Evolutionary conservation across 2,113 vertebrate genomes (phyloP), one percentile per base, ranked within the genome.

Genomic region (Pipra filicauda): DNA sequence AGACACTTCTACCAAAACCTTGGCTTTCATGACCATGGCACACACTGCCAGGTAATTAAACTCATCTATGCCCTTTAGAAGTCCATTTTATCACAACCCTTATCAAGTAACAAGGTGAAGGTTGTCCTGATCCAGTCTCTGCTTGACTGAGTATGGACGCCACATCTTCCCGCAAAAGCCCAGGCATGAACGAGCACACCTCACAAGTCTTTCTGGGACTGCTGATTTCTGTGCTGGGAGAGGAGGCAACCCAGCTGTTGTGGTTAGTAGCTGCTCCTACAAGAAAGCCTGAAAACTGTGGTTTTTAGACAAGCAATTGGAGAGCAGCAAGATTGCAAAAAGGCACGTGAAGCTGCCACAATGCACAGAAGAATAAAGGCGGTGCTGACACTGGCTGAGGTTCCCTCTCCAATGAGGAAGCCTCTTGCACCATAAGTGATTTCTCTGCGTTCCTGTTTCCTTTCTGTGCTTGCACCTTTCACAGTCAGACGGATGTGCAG

Each of bases 341-440:
- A 92, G 11, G 16, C 28, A 21, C 2, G 4, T 57, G 81, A 83
- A 91, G 30, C 15, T n/a, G 27, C 24, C 33, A 21, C 1, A 0
- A 65, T 12, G 19, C 43, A 61, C 28, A 57, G 48, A 88, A 81
- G 78, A 95, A 89, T 3, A 20, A 91, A 91, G 75, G 61, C 37
- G 1, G 41, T 0, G 0, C 84, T 92, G 76, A 11, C 35, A 26
- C 33, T 49, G 49, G 46, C 0, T 0, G 80, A 84, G 30, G 65
- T 94, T 96, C 78, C 87, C 33, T 95, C 81, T 95, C 84, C 94
- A 85, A 66, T 89, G 89, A 96, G 95, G 95, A 97, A 97, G 94
- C 93, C 52, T 94, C 71, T 95, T 91, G 74, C 49, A 88, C 62
- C 71, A 41, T 74, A 66, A 43, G 62, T 52, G 89, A 87, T 87